phyloP scores from a whole-genome alignment of 2,113 vertebrate species.

The Myxocyprinus asiaticus region DNA sequence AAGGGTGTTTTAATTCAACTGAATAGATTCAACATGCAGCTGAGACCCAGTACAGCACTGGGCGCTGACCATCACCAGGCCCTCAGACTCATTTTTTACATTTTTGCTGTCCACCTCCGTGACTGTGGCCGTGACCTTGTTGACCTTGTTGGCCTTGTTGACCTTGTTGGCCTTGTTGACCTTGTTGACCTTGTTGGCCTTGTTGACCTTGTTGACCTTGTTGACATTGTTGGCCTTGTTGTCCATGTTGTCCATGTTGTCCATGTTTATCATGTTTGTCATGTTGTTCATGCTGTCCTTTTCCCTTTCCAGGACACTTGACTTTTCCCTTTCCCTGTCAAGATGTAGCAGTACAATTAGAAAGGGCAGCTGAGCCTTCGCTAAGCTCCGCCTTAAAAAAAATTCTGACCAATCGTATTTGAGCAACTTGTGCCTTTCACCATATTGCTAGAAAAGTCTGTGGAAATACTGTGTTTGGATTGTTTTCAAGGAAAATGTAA shows the following conservation, averaged over 20 bases:
- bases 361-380: not conserved
- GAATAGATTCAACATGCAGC: not conserved
- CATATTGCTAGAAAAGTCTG: too few species aligned
- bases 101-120: conserved; percentile 7
- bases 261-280: not conserved
- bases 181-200: too few species aligned
- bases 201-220: not conserved
- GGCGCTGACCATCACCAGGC: not conserved
- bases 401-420: too few species aligned
- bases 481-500: too few species aligned
- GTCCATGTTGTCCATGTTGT: too few species aligned
- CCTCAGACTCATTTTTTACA: not conserved
- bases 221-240: not conserved
- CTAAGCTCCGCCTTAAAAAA: not conserved
- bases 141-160: too few species aligned
- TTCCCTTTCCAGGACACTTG: not conserved
- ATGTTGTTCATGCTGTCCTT: too few species aligned
- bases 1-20: not conserved
- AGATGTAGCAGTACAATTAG: not conserved
- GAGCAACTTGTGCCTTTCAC: too few species aligned
- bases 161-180: too few species aligned
- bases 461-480: too few species aligned
- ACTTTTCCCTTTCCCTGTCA: conserved; percentile 12
- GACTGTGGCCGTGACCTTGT: rapidly evolving
- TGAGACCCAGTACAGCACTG: not conserved